phyloP scores from a whole-genome alignment of 2,113 vertebrate species.

The Laticauda laticaudata region DNA sequence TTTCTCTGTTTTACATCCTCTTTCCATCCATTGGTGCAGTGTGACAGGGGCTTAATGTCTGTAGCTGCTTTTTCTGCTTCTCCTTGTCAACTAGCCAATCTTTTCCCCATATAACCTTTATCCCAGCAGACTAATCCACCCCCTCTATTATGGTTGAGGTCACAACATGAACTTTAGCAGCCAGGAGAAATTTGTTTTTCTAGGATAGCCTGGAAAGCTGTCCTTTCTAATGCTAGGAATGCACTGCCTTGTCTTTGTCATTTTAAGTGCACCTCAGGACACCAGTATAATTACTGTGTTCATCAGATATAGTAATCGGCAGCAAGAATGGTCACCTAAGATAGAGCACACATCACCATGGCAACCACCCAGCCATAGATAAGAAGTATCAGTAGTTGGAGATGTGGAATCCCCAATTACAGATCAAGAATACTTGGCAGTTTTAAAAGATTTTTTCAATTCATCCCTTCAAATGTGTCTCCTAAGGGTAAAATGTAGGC shows the following conservation, averaged over 20 bases:
- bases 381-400: constrained; percentile 42
- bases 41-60: neutral
- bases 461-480: constrained; percentile 30
- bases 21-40: no score
- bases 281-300: constrained; percentile 63
- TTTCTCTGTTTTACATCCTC: no score
- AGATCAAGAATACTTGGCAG: constrained; percentile 50
- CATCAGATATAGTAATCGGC: constrained; percentile 68
- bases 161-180: constrained; percentile 49
- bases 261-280: constrained; percentile 69
- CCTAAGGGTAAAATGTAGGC: constrained; percentile 9
- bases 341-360: constrained; percentile 55
- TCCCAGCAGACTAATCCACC: constrained; percentile 32
- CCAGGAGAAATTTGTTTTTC: constrained; percentile 30
- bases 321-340: constrained; percentile 61
- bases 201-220: constrained; percentile 41
- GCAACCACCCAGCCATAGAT: constrained; percentile 60
- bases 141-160: constrained; percentile 36
- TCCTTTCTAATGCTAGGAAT: constrained; percentile 38
- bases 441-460: constrained; percentile 50
- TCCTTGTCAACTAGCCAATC: constrained; percentile 28
- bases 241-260: constrained; percentile 53
- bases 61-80: neutral
- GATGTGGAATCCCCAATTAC: constrained; percentile 60
- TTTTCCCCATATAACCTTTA: constrained; percentile 43